A percentile compares a stretch with the other conserved stretches of the same genome.
Conservation (phyloP, 37 sponge, comb jelly and placozoan species). For the Oscarella lobularis region DNA sequence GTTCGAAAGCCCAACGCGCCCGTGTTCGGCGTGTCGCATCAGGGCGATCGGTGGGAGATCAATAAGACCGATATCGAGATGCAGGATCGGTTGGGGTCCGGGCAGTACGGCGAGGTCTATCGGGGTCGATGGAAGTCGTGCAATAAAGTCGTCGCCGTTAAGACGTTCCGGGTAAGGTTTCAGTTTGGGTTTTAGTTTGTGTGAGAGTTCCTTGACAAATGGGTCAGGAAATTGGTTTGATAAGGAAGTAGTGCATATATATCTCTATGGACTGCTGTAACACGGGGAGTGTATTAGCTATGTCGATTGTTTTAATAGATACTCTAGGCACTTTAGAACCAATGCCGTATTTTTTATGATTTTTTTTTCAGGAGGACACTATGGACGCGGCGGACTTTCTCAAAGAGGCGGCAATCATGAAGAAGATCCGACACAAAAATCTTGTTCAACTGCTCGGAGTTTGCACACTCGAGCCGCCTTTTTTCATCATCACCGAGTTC, state of each 20-base stretch:
- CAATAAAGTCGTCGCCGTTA: conserved; percentile 36
- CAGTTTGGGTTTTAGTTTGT: too few species aligned
- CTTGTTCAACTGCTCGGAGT: conserved; percentile 91
- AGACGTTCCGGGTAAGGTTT: conserved; percentile 41
- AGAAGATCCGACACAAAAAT: conserved; percentile 68
- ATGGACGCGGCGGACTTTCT: conserved; percentile 83
- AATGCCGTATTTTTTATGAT: too few species aligned
- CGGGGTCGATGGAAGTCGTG: conserved; percentile 49
- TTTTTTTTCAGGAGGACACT: conserved; percentile 70
- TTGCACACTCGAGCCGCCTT: conserved; percentile 84
- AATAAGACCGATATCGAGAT: conserved; percentile 75
- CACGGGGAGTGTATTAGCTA: too few species aligned
- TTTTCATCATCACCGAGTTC: conserved; percentile 95
- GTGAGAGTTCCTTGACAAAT: too few species aligned
- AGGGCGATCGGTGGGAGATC: conserved; percentile 89
- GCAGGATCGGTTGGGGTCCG: conserved; percentile 84
- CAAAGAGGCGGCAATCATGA: conserved; percentile 95
- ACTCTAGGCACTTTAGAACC: too few species aligned
- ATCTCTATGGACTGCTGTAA: too few species aligned
- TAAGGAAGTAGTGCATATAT: not conserved
- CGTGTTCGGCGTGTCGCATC: conserved; percentile 63
- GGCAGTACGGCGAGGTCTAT: conserved; percentile 98
- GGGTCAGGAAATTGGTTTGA: not conserved
- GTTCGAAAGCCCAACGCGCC: conserved; percentile 84
- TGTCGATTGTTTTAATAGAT: too few species aligned